Conservation (phyloP, 1,140 invertebrate species). For the Caenorhabditis tropicalis region DNA sequence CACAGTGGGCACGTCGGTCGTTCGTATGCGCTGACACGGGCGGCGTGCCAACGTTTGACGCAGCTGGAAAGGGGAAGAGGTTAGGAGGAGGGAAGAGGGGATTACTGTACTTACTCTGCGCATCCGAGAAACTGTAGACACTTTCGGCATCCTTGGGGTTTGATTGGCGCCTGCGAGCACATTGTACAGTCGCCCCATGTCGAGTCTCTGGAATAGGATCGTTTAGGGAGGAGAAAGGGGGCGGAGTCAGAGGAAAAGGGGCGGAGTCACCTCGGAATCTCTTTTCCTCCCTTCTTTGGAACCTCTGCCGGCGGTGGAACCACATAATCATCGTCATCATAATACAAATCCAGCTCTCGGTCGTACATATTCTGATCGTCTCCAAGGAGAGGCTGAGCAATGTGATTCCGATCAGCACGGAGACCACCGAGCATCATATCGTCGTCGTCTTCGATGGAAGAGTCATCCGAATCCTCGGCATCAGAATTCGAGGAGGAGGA, state of each 20-base stretch:
- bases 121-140: conserved; percentile 25
- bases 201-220: neutral
- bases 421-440: neutral
- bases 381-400: neutral
- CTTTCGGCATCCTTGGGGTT: conserved; percentile 20
- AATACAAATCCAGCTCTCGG: neutral
- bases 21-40: neutral
- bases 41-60: neutral
- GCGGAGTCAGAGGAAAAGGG: neutral
- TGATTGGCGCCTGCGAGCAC: neutral
- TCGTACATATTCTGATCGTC: neutral
- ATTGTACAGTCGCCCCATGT: conserved; percentile 25
- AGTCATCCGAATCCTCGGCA: neutral
- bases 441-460: neutral
- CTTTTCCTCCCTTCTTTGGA: neutral
- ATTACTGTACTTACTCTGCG: conserved; percentile 6
- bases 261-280: neutral
- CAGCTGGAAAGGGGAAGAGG: neutral
- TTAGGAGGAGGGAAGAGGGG: no score
- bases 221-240: no score
- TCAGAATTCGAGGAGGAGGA: neutral
- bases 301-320: neutral
- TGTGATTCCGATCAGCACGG: neutral
- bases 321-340: neutral
- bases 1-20: neutral